Base-by-base conservation (phyloP, 2,113 vertebrate species). In the Zeus faber region DNA sequence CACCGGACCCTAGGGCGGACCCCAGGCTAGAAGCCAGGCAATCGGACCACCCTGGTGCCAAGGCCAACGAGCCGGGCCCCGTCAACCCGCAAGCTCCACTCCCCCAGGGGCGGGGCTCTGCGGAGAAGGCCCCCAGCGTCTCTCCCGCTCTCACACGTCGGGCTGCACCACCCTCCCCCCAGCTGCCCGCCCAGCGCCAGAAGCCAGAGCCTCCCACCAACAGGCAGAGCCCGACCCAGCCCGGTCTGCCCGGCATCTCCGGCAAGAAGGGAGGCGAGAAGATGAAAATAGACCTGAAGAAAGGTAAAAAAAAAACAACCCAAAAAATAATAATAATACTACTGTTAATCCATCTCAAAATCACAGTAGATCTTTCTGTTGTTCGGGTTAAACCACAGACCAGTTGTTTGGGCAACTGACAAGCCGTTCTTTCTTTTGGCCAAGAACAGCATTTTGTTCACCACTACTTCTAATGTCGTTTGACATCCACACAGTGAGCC, bases 231-330 rank as follows among this genome's bases (percentile, higher is more conserved):
- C 82, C 92, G 0, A 87, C 73, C 13, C 46, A 85, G 1, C 82
- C 88, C 3, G 77, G 84, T 1, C 65, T 92, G 45, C 74, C 88
- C 40, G 88, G 82, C 31, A 87, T 91, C 27, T 81, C 88, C 31
- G 90, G 51, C 84, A 94, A 87, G 81, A 97, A 87, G 79, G 87
- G 84, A 26, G 86, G 87, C 53, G 95, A 91, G 85, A 95, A 83
- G 85, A 82, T 93, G 55, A 94, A 91, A 66, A 93, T 98, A 56
- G 93, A 96, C 80, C 84, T 99, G 48, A 96, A 89, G 77, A 99
- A 99, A 93, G 95, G 95, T 98, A 89, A 76, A 61, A 56, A 35
- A 6, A 3, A 55, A 31, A 68, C 55, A 69, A 66, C 27, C 27
- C 27, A 9, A 29, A 4, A n/a, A n/a, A n/a, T n/a, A n/a, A n/a